Evolutionary conservation across 2,888 invertebrate species (phyloP).

Genomic region (Drosophila paucipuncta): DNA sequence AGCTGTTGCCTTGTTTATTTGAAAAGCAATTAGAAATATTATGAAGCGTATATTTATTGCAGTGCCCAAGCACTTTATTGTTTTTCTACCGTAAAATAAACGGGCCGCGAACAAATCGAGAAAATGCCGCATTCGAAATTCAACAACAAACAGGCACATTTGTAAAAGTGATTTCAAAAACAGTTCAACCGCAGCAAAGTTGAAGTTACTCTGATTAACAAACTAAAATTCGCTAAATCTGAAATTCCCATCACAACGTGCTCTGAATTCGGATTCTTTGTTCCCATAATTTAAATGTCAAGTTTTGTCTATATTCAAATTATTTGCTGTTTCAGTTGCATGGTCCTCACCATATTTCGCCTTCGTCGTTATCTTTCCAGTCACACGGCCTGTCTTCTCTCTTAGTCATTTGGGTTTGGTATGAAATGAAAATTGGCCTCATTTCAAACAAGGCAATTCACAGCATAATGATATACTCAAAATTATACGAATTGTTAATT

Average conservation of each 20-base stretch:
- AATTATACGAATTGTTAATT: background rate
- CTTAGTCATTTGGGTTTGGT: constrained; percentile 33
- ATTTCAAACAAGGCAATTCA: constrained; percentile 31
- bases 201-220: background rate
- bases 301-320: constrained; percentile 85
- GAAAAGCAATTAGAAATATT: constrained; percentile 82
- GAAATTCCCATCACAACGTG: background rate
- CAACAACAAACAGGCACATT: constrained; percentile 45
- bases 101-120: constrained; percentile 27
- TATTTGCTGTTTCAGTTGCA: constrained; percentile 43
- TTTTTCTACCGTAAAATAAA: constrained; percentile 47
- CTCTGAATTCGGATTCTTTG: constrained; percentile 63
- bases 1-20: constrained; percentile 76
- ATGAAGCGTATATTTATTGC: constrained; percentile 80
- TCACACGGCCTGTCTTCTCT: constrained; percentile 60
- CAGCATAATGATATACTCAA: background rate
- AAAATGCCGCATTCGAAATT: constrained; percentile 14
- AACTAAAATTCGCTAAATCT: background rate
- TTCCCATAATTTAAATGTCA: constrained; percentile 85
- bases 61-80: constrained; percentile 22
- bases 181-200: background rate
- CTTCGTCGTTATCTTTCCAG: constrained; percentile 29
- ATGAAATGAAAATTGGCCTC: constrained; percentile 71
- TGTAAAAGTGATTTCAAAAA: background rate
- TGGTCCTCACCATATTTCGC: constrained; percentile 16